phyloP scores from a whole-genome alignment of 2,113 vertebrate genomes.

The Anser cygnoides region DNA sequence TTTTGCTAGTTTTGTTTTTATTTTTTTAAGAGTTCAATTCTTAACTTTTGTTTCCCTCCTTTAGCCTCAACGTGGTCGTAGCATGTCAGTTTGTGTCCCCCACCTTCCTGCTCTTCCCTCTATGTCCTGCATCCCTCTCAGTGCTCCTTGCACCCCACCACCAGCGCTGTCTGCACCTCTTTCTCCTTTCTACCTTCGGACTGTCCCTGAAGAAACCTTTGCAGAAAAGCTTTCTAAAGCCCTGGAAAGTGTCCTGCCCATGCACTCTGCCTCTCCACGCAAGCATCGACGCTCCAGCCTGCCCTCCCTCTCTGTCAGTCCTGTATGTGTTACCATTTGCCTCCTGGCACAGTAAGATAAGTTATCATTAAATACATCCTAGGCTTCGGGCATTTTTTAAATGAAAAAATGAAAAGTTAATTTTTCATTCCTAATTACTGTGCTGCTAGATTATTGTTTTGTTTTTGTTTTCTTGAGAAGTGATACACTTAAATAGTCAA shows the following conservation, averaged over 20 bases:
- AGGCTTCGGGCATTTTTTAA: conserved; percentile 55
- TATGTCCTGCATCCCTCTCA: conserved; percentile 83
- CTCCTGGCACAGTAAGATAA: conserved; percentile 82
- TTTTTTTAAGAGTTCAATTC: conserved; percentile 72
- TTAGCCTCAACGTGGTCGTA: conserved; percentile 91
- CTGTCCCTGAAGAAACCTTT: conserved; percentile 90
- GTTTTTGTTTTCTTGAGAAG: not conserved
- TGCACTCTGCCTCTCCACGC: conserved; percentile 87
- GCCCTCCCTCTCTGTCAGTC: conserved; percentile 93
- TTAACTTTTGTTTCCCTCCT: conserved; percentile 79
- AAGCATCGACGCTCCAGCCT: conserved; percentile 92
- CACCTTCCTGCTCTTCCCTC: conserved; percentile 84
- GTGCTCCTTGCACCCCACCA: conserved; percentile 86
- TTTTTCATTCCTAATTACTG: not conserved
- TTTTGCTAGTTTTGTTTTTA: conserved; percentile 53
- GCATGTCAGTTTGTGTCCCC: conserved; percentile 97
- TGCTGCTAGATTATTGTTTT: conserved; percentile 18
- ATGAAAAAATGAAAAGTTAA: conserved; percentile 11
- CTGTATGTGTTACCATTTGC: conserved; percentile 89
- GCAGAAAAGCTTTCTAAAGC: conserved; percentile 95
- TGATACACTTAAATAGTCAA: not conserved
- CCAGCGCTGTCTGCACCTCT: conserved; percentile 80
- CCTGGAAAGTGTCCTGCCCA: conserved; percentile 94
- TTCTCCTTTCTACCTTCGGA: conserved; percentile 82
- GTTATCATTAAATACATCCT: conserved; percentile 87